Base-by-base conservation (phyloP, 2,113 vertebrate genomes). In the Ondatra zibethicus region DNA sequence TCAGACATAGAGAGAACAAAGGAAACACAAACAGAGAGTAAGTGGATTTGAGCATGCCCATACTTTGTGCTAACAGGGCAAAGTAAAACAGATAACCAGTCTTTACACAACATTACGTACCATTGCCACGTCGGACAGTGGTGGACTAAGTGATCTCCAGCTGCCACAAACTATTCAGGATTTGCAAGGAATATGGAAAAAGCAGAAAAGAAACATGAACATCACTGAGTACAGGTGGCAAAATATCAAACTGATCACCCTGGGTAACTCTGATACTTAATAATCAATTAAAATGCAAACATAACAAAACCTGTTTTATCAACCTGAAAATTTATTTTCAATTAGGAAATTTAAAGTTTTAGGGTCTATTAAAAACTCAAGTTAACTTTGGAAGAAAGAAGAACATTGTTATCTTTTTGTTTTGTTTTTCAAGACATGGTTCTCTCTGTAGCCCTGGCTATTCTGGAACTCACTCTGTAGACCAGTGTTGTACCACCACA, bases 81-180 rank as follows among this genome's bases (percentile, higher is more conserved):
- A 88, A 94, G 78, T 11, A 90, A 92, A 81, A 31, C 3, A 92
- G 27, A 1, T 70, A 55, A 7, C 7, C 19, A 58, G 21, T 58
- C 58, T 55, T 58, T 9, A 92, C 73, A 88, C 75, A 93, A 80
- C 19, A 70, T 84, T 91, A 98, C 99, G 99, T 99, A 99, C 99
- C 99, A 99, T 99, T 99, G 99, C 99, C 99, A 99, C 87, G 99
- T 99, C 84, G 99, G 99, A 97, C 99, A 99, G 98, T 99, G 99
- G 97, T 99, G 99, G 97, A 99, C 99, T 98, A 99, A 98, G 97
- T 99, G 99, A 98, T 99, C 99, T 98, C 99, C 99, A 93, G 99
- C 99, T 96, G 99, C 99, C 4, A 99, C 99, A 98, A 99, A 99
- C 99, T 99, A 97, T 85, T 97, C 58, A 93, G 31, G 86, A 92